phyloP scores from a whole-genome alignment of 2,888 invertebrate species.

The Clivina fossor region DNA sequence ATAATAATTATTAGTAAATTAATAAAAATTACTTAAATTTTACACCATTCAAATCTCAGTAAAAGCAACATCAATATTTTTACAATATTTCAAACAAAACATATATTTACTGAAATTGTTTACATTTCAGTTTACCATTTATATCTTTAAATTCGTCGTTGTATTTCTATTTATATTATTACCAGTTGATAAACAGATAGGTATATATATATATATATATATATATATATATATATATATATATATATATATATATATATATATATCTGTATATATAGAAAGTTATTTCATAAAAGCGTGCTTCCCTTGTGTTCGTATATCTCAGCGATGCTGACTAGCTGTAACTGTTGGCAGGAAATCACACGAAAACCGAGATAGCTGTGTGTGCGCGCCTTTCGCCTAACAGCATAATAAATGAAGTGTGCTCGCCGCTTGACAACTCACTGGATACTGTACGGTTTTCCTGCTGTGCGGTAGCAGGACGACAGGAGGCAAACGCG shows the following conservation, averaged over 20 bases:
- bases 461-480: neutral
- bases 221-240: too few relatives aligned
- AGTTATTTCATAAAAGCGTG: too few relatives aligned
- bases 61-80: too few relatives aligned
- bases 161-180: slow-evolving; percentile 16
- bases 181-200: neutral
- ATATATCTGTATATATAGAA: too few relatives aligned
- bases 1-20: too few relatives aligned
- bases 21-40: too few relatives aligned
- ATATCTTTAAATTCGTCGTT: neutral
- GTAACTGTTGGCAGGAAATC: slow-evolving; percentile 55
- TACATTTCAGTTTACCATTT: too few relatives aligned
- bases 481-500: neutral
- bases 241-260: too few relatives aligned
- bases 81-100: too few relatives aligned
- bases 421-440: slow-evolving; percentile 45
- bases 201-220: neutral
- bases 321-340: slow-evolving; percentile 42
- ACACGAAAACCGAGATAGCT: slow-evolving; percentile 54
- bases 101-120: too few relatives aligned
- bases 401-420: slow-evolving; percentile 56
- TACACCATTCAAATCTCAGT: too few relatives aligned
- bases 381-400: too few relatives aligned
- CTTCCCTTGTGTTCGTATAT: slow-evolving; percentile 11
- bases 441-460: slow-evolving; percentile 9